phyloP scores from a whole-genome alignment of 2,888 invertebrate species.

The Linnaemya tessellans region DNA sequence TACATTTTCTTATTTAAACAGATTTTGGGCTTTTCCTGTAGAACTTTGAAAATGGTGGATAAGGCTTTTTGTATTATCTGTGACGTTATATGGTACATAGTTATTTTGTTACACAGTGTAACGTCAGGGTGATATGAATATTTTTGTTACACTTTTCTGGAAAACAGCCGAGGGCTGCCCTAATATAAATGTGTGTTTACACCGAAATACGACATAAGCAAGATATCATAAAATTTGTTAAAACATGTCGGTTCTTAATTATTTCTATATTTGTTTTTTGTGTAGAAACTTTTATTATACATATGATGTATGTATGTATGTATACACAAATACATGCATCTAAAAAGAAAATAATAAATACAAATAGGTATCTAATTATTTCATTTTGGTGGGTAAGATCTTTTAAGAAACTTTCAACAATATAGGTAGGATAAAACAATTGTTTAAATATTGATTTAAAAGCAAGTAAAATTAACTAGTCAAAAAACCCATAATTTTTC shows the following conservation, averaged over 20 bases:
- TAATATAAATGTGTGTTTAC: not conserved
- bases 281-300: not conserved
- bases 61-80: no score
- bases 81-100: no score
- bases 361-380: not conserved
- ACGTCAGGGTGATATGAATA: not conserved
- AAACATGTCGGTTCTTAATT: conserved; percentile 36
- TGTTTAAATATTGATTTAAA: not conserved
- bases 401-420: not conserved
- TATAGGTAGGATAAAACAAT: not conserved
- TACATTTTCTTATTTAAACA: no score
- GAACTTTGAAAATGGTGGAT: no score
- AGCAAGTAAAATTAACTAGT: not conserved
- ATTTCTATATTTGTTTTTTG: conserved; percentile 11
- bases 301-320: not conserved
- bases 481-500: no score
- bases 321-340: not conserved
- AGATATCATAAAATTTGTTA: conserved; percentile 23
- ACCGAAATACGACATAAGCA: not conserved
- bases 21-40: no score
- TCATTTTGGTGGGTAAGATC: not conserved
- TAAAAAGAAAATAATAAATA: not conserved
- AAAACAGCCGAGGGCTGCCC: not conserved
- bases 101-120: no score
- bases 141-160: not conserved